A percentile compares a stretch with the other conserved stretches of the same genome.
These are phyloP conservation scores for Argyresthia albistria DNA, from an alignment of 2,888 invertebrate genomes.

Conservation along the genomic window DNA sequence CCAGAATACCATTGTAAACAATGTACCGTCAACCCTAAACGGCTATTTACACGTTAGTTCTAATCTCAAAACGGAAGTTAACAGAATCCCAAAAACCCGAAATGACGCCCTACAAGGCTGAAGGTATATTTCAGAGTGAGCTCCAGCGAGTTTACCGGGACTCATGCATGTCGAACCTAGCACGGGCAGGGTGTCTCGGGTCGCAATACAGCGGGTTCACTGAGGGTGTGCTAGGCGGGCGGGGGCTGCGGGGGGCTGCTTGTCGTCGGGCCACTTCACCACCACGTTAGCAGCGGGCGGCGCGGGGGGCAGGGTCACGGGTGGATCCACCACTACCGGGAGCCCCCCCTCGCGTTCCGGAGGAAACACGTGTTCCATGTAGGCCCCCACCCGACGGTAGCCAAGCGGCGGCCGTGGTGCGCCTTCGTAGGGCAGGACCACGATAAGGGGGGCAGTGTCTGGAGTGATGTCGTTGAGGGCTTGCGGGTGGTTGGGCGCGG, in stretches of 20 bases:
- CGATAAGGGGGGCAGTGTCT: slow-evolving; percentile 33
- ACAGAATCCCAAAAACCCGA: no score
- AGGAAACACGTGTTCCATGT: slow-evolving; percentile 42
- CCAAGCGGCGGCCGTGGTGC: slow-evolving; percentile 21
- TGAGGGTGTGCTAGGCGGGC: no score
- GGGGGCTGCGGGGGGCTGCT: slow-evolving; percentile 29
- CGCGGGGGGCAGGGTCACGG: slow-evolving; percentile 47
- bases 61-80: no score
- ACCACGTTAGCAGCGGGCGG: slow-evolving; percentile 35
- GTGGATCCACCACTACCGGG: slow-evolving; percentile 54
- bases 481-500: slow-evolving; percentile 41
- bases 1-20: no score
- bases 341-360: slow-evolving; percentile 47
- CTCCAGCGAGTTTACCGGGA: no score
- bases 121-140: no score
- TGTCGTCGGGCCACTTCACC: slow-evolving; percentile 55
- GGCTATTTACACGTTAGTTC: no score
- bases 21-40: no score
- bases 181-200: no score
- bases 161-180: no score
- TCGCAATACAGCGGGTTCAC: no score
- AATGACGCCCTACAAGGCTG: no score
- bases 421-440: slow-evolving; percentile 23
- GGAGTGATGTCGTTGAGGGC: slow-evolving; percentile 50
- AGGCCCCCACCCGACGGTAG: slow-evolving; percentile 47